phyloP scores from a whole-genome alignment of 1,140 invertebrate species.

The Paramacrobiotus metropolitanus region DNA sequence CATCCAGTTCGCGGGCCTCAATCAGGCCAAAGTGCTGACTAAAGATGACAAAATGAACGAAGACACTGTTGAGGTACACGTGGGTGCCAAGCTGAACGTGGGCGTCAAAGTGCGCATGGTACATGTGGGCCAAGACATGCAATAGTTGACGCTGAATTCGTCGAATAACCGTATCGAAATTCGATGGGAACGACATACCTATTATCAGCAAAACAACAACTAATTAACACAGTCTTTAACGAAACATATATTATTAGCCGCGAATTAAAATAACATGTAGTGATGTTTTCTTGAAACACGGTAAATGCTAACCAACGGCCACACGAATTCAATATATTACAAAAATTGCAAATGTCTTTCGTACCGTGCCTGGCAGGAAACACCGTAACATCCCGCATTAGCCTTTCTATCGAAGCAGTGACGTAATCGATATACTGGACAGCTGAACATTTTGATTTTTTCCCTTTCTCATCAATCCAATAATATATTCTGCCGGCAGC shows the following conservation, averaged over 20 bases:
- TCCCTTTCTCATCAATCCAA: conserved; percentile 95
- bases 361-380: conserved; percentile 97
- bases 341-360: too few relatives aligned
- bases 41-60: conserved; percentile 73
- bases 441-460: conserved; percentile 81
- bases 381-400: conserved; percentile 79
- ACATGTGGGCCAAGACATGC: conserved; percentile 89
- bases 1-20: conserved; percentile 81
- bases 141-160: conserved; percentile 86
- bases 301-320: too few relatives aligned
- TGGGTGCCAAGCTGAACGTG: conserved; percentile 71
- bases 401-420: conserved; percentile 91
- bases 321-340: too few relatives aligned
- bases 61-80: conserved; percentile 80
- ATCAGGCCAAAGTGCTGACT: conserved; percentile 66
- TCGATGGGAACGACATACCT: conserved; percentile 82
- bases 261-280: too few relatives aligned
- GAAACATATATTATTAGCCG: too few relatives aligned
- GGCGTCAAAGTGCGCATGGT: conserved; percentile 89
- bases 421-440: conserved; percentile 97
- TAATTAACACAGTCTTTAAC: too few relatives aligned
- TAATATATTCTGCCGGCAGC: conserved; percentile 52
- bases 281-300: too few relatives aligned
- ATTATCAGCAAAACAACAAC: conserved; percentile 10
- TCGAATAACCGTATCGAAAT: conserved; percentile 77